Base-by-base conservation (phyloP, 2,888 invertebrate species). In the Ceramica pisi region DNA sequence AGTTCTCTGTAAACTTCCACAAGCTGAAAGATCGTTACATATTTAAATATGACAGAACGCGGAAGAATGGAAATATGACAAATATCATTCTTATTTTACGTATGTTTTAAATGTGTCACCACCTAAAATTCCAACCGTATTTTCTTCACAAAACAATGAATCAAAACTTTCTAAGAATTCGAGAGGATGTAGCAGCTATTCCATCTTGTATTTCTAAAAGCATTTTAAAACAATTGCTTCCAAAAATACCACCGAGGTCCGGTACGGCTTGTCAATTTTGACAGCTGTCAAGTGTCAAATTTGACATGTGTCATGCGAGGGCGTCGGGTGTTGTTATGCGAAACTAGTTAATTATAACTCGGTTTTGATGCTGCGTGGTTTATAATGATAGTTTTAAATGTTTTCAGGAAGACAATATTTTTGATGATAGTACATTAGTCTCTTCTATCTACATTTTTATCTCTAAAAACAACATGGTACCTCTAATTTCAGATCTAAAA, bases 261-360 rank as follows among this genome's bases (percentile, higher is more conserved):
- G 81, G 82, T 81, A 75, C 73, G 68, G 66, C 80, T 51, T 84
- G 86, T 90, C 90, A 89, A 78, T 79, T 83, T 79, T 88, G 89
- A 90, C 89, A 86, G 83, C 77, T 86, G 86, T 84, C 85, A 87
- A 74, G 85, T 87, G 90, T 89, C 90, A 87, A 75, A 85, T 86
- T 86, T 86, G 89, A 87, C 86, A 71, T 66, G 82, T 86, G 86
- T 84, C 87, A 83, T 67, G 67, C 71, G 84, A 83, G 76, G 78
- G 71, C 75, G 75, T 71, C 75, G 76, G 80, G 73, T 84, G 83
- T 80, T 50, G 81, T 59, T 71, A 77, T 63, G 81, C 79, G 73
- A 74, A 81, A 82, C 77, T 75, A 10, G 74, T 60, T 83, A 83
- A 84, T 84, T 81, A 77, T 79, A 84, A 62, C 21, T 50, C 21